phyloP scores from a whole-genome alignment of 2,797 vertebrate genomes.

The Synaphobranchus kaupii region DNA sequence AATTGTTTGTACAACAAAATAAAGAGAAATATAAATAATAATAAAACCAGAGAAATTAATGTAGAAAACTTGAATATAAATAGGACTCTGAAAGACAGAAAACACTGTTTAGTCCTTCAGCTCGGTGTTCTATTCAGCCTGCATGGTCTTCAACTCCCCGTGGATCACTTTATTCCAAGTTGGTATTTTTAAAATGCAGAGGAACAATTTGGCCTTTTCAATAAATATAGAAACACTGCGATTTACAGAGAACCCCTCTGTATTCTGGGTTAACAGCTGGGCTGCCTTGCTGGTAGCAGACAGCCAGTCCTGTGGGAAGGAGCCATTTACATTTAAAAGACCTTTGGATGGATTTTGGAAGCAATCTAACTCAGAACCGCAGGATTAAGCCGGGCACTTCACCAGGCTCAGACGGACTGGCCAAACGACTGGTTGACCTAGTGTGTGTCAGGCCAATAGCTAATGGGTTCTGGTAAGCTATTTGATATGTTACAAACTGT shows the following conservation, averaged over 20 bases:
- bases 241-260: background rate
- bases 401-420: background rate
- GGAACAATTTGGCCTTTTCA: background rate
- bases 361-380: background rate
- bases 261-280: too few relatives aligned
- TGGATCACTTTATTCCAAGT: background rate
- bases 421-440: background rate
- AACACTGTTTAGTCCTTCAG: background rate
- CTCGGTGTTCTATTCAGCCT: background rate
- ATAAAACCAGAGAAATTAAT: background rate
- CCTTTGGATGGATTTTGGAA: background rate
- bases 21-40: background rate
- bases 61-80: background rate
- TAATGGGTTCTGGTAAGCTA: background rate
- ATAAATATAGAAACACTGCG: background rate
- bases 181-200: background rate
- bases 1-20: background rate
- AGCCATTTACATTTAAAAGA: background rate
- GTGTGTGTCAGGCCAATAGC: background rate
- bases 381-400: background rate
- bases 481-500: background rate
- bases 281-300: too few relatives aligned
- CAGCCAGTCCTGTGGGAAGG: too few relatives aligned
- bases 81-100: background rate
- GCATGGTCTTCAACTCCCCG: too few relatives aligned